Evolutionary conservation across 2,113 vertebrate genomes (phyloP), one percentile per base, ranked within the genome.

Genomic region (Tamias sibiricus): DNA sequence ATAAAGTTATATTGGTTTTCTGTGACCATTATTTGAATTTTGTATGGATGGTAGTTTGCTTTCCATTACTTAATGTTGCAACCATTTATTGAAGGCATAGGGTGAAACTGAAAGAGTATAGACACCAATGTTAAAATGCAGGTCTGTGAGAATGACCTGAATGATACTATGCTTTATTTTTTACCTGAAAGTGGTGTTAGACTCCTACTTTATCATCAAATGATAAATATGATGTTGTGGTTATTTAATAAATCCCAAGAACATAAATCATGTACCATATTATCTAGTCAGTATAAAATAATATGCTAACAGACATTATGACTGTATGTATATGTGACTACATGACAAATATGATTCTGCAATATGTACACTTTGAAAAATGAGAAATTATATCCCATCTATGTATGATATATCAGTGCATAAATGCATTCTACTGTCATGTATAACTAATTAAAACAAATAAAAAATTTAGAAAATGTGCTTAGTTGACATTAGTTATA

Each of bases 241-340:
- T 66, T 80, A 83, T 86, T 77, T 64, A 66, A 49, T 86, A 71
- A 90, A 90, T 20, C 77, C 12, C 42, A 91, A 94, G 11, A n/a
- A 57, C 22, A 54, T 44, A 93, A 64, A 68, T 88, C 1, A 71
- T 52, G 14, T 32, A 76, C 8, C n/a, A 92, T 17, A 22, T 13
- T 91, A 85, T 83, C 2, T 86, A 79, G 9, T 14, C 19, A 88
- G 77, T 82, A 64, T 13, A 85, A 87, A 95, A n/a, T n/a, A n/a
- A n/a, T n/a, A n/a, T n/a, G n/a, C n/a, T n/a, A n/a, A n/a, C n/a
- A n/a, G n/a, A n/a, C n/a, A n/a, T n/a, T n/a, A n/a, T n/a, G n/a
- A n/a, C n/a, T n/a, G n/a, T n/a, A n/a, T n/a, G n/a, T n/a, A n/a
- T n/a, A n/a, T n/a, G n/a, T n/a, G n/a, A n/a, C n/a, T n/a, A n/a